Base-by-base conservation (phyloP, 2,797 vertebrate genomes). In the Sebastes matsubarae region DNA sequence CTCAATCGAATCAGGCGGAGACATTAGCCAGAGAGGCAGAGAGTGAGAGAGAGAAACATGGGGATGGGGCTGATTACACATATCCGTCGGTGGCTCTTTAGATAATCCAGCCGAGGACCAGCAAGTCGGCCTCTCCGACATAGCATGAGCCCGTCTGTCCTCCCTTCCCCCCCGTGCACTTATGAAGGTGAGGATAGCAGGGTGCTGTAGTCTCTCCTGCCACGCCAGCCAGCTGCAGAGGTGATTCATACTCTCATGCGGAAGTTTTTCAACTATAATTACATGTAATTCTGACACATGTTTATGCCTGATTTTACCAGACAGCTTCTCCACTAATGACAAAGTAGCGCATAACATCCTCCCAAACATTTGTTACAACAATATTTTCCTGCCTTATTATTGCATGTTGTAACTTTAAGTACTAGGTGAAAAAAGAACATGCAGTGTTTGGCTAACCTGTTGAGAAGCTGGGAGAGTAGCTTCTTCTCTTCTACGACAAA, bases 221-320 rank as follows among this genome's bases (percentile, higher is more conserved):
- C 84, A 89, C 88, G 80, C 91, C 90, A 92, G 66, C 92, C 94
- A 95, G 93, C 93, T 91, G 90, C 88, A 87, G 89, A 92, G 91
- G 88, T 96, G 94, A 96, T 96, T 96, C 94, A 96, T 94, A 83
- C 89, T 85, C 81, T 69, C 77, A 83, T 92, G 89, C 93, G 94
- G 95, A 96, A 93, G 95, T 95, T 95, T 94, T 92, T 93, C 91
- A 93, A 90, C 94, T 95, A 91, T 96, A 96, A 96, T 96, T 96
- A 95, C 93, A 90, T 92, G 92, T 94, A 94, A 94, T 94, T 93
- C 93, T 94, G 92, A 95, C 94, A 95, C 93, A 92, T 95, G 95
- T 96, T 96, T 96, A 94, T 92, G 91, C 93, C 89, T 88, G 93
- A 89, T 92, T 93, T 92, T 93, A 92, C 90, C 93, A 93, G 93